Percentiles rank a stretch among this genome's conserved stretches.
Conservation (phyloP, 92 coral and sea anemone genomes). For the Micromussa lordhowensis region DNA sequence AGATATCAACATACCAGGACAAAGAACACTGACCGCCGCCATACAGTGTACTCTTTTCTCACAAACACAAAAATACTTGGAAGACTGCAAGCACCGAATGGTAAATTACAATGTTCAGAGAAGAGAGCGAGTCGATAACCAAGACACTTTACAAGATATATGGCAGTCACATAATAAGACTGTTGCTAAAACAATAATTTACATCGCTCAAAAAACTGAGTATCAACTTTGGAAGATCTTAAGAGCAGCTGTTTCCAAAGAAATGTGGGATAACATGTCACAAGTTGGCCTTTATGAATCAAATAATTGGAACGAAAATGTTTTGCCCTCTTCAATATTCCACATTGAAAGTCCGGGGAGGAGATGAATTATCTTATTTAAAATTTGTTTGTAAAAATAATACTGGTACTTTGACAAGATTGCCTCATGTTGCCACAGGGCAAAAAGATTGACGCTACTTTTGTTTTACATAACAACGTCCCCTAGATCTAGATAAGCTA, state of each 20-base stretch:
- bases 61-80: neutral
- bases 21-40: neutral
- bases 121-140: neutral
- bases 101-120: neutral
- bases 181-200: conserved; percentile 28
- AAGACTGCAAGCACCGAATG: neutral
- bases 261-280: neutral
- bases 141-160: conserved; percentile 1
- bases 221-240: neutral
- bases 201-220: conserved; percentile 36
- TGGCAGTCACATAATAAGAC: conserved; percentile 1
- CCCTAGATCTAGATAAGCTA: neutral
- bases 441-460: no score
- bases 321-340: neutral
- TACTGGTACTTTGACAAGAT: neutral
- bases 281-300: neutral
- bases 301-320: neutral
- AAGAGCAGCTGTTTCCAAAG: conserved; percentile 8
- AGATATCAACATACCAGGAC: neutral
- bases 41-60: neutral
- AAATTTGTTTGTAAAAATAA: conserved; percentile 18
- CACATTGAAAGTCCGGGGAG: neutral
- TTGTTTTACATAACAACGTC: neutral
- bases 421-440: no score
- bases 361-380: neutral